phyloP scores from a whole-genome alignment of 1,140 invertebrate genomes.

The Mesaphorura yosii region DNA sequence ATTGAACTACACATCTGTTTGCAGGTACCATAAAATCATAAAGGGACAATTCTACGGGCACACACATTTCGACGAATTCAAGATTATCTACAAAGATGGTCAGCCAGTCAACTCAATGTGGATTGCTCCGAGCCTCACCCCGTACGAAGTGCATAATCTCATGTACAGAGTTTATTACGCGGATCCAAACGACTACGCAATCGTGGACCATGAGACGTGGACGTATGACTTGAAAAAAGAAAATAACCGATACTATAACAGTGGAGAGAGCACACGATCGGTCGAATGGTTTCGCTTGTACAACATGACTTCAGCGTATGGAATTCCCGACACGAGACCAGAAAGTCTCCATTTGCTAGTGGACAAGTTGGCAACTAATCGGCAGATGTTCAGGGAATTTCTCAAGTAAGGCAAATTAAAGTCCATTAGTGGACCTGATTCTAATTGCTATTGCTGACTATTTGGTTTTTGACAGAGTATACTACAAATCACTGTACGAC shows the following conservation, averaged over 20 bases:
- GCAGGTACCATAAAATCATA: slow-evolving; percentile 14
- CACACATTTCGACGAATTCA: slow-evolving; percentile 39
- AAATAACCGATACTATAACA: slow-evolving; percentile 32
- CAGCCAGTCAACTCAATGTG: slow-evolving; percentile 37
- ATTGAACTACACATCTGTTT: background rate
- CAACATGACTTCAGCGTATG: slow-evolving; percentile 30
- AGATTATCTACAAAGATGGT: slow-evolving; percentile 33
- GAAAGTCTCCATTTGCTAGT: slow-evolving; percentile 30
- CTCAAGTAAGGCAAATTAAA: background rate
- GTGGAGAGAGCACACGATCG: slow-evolving; percentile 36
- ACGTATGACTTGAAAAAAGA: slow-evolving; percentile 39
- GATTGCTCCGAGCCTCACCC: slow-evolving; percentile 38
- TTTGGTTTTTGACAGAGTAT: slow-evolving; percentile 1
- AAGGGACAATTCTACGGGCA: slow-evolving; percentile 37
- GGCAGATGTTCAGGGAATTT: slow-evolving; percentile 35
- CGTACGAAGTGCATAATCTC: slow-evolving; percentile 39
- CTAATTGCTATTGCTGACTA: background rate
- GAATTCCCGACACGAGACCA: slow-evolving; percentile 9
- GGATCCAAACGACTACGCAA: slow-evolving; percentile 17
- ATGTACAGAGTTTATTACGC: slow-evolving; percentile 43
- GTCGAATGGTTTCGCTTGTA: slow-evolving; percentile 30
- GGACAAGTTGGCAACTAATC: slow-evolving; percentile 34
- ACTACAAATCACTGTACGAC: slow-evolving; percentile 15
- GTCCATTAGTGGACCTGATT: background rate
- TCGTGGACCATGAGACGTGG: slow-evolving; percentile 40